phyloP scores from a whole-genome alignment of 2,797 vertebrate species.

The Orestias chungarensis region DNA sequence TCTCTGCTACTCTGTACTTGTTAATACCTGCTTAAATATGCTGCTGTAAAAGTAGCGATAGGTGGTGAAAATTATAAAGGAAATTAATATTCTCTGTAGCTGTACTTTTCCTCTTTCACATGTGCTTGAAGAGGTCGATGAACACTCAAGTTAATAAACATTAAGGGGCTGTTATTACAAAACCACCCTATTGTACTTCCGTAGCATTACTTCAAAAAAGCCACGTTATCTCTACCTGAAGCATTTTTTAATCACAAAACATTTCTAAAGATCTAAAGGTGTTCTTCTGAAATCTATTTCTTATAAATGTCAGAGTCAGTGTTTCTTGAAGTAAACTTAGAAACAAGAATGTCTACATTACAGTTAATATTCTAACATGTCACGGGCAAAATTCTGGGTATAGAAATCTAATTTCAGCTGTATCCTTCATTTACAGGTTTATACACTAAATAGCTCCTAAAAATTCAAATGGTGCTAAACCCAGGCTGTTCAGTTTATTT shows the following conservation, averaged over 20 bases:
- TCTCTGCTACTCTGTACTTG: slow-evolving; percentile 52
- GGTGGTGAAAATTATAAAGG: slow-evolving; percentile 60
- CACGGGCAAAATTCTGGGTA: not conserved
- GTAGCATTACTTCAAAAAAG: slow-evolving; percentile 51
- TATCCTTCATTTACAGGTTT: not conserved
- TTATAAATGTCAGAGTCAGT: not conserved
- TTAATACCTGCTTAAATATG: slow-evolving; percentile 73
- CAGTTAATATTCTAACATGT: not conserved
- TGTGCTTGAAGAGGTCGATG: slow-evolving; percentile 27
- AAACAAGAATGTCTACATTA: not conserved
- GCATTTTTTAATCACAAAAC: slow-evolving; percentile 18
- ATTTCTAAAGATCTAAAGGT: slow-evolving; percentile 9
- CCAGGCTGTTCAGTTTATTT: not conserved
- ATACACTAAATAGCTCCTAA: not conserved
- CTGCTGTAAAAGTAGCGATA: slow-evolving; percentile 74
- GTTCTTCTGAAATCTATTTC: not conserved
- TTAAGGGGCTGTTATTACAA: slow-evolving; percentile 21
- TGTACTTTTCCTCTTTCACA: slow-evolving; percentile 47
- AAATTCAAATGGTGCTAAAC: not conserved
- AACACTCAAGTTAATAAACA: not conserved
- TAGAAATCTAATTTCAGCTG: not conserved
- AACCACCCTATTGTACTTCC: slow-evolving; percentile 21
- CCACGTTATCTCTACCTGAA: slow-evolving; percentile 21
- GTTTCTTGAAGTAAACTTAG: not conserved
- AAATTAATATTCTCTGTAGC: slow-evolving; percentile 65